Percentiles rank a stretch among this genome's conserved stretches.
phyloP scores from a whole-genome alignment of 2,113 vertebrate species.

The Poeciliopsis occidentalis region DNA sequence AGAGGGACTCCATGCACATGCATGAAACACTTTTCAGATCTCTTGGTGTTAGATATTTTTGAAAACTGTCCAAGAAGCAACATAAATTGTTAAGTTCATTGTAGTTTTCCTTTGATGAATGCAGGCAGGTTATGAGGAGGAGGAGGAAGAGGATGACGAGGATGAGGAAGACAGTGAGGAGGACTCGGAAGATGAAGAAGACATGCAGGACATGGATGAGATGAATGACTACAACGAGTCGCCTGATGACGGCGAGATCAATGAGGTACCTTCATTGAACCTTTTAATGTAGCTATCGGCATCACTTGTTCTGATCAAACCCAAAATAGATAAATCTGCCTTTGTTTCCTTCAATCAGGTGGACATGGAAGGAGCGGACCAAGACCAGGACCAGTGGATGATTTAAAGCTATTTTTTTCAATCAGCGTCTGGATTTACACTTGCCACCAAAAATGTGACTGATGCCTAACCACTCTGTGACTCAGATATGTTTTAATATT shows the following conservation, averaged over 20 bases:
- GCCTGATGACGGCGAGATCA: constrained; percentile 94
- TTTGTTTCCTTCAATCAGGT: constrained; percentile 79
- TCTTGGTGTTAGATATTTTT: not conserved
- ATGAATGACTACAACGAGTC: constrained; percentile 99
- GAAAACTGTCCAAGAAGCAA: not conserved
- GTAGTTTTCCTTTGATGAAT: not conserved
- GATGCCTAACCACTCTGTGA: constrained; percentile 3
- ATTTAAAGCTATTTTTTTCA: constrained; percentile 77
- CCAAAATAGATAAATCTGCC: not conserved
- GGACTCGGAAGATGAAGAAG: constrained; percentile 95
- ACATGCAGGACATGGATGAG: constrained; percentile 99
- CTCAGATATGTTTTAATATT: constrained; percentile 21
- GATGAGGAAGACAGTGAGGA: constrained; percentile 97
- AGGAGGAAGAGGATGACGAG: constrained; percentile 96
- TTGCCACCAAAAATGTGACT: not conserved
- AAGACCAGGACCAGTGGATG: constrained; percentile 99
- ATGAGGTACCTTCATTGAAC: constrained; percentile 81
- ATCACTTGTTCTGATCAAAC: not conserved
- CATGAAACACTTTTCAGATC: not conserved
- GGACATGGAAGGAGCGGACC: constrained; percentile 96
- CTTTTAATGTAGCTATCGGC: not conserved
- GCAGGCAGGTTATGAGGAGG: constrained; percentile 85
- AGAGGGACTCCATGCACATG: no score
- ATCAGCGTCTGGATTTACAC: constrained; percentile 13
- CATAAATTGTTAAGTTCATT: not conserved